Evolutionary conservation across 2,113 vertebrate genomes (phyloP).

Genomic region (Spea bombifrons): DNA sequence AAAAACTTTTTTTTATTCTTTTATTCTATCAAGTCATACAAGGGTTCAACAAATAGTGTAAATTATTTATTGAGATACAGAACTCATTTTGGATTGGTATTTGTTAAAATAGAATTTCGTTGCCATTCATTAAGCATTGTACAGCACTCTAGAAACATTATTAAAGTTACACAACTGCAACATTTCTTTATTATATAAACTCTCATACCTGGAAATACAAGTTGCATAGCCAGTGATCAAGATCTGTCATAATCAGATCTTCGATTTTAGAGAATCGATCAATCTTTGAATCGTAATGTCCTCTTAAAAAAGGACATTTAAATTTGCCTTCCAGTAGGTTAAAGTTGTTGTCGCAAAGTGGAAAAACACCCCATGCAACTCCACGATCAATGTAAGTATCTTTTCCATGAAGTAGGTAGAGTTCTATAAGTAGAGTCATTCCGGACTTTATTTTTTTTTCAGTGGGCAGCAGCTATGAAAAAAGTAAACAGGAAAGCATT

Average conservation of each 20-base stretch:
- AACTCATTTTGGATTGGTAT: too few relatives aligned
- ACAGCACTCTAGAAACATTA: too few relatives aligned
- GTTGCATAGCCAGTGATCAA: conserved; percentile 91
- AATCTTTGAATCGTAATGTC: conserved; percentile 67
- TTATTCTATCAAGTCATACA: too few relatives aligned
- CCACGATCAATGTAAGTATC: conserved; percentile 54
- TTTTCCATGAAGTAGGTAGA: conserved; percentile 67
- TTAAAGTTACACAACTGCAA: too few relatives aligned
- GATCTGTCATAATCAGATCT: conserved; percentile 75
- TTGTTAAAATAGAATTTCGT: too few relatives aligned
- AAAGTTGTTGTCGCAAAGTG: conserved; percentile 71
- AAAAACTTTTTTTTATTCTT: too few relatives aligned
- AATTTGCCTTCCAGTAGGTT: conserved; percentile 79
- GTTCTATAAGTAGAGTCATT: conserved; percentile 78
- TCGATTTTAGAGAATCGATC: conserved; percentile 81
- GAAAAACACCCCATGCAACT: conserved; percentile 85
- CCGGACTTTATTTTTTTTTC: conserved; percentile 68
- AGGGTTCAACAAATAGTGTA: too few relatives aligned
- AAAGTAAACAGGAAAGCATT: conserved; percentile 39
- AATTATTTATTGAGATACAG: too few relatives aligned
- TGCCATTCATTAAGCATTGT: too few relatives aligned
- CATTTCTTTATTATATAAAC: background rate
- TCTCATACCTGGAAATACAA: conserved; percentile 88
- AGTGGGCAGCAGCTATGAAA: conserved; percentile 72
- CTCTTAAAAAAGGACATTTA: conserved; percentile 81